These are phyloP conservation scores for Choloepus hoffmanni DNA, from an alignment of 2,113 vertebrate species.

Conservation along the genomic window DNA sequence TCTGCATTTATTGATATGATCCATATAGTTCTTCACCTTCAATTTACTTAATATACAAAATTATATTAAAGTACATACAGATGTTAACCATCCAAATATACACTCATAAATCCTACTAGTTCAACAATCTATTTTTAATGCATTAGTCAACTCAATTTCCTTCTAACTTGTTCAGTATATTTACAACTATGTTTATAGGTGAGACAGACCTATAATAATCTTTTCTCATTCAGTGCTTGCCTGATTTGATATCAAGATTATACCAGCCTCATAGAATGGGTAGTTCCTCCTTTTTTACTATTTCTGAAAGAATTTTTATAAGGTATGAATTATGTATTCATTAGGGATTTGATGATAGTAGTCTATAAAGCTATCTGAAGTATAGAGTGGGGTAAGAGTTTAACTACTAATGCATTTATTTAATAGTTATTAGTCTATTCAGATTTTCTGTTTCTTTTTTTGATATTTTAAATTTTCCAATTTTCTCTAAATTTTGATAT, in stretches of 20 bases:
- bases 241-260: not conserved
- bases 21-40: not conserved
- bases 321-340: not conserved
- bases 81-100: not conserved
- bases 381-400: not conserved
- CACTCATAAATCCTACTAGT: not conserved
- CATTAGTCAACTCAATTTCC: not conserved
- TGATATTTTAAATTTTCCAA: too few relatives aligned
- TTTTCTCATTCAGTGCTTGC: not conserved
- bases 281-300: not conserved
- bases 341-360: not conserved
- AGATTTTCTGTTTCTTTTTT: not conserved
- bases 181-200: not conserved
- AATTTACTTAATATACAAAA: not conserved
- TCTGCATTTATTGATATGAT: not conserved
- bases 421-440: not conserved
- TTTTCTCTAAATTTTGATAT: not conserved
- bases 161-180: not conserved
- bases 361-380: not conserved
- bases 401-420: not conserved
- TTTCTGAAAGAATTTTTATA: not conserved
- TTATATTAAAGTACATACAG: not conserved
- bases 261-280: not conserved
- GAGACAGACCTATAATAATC: not conserved
- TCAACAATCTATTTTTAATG: not conserved